Conservation (phyloP, 2,113 vertebrate genomes). For the Triplophysa dalaica region DNA sequence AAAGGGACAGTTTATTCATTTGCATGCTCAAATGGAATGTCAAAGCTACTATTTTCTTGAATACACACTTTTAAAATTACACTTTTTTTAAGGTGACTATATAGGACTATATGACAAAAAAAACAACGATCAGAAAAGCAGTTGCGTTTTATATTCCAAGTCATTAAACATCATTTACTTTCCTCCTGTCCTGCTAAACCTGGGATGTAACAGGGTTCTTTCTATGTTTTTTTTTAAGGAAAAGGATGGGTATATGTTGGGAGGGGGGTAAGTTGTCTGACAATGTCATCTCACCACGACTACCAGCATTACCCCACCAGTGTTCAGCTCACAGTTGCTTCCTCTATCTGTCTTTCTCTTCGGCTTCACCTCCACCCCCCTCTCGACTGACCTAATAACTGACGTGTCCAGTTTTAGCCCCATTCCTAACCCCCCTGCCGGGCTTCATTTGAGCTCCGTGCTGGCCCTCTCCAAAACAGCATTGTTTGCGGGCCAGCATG, state of each 20-base stretch:
- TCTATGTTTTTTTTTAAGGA: too few relatives aligned
- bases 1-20: too few relatives aligned
- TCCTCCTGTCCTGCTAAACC: too few relatives aligned
- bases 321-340: conserved; percentile 48
- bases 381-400: conserved; percentile 70
- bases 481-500: conserved; percentile 78
- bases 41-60: too few relatives aligned
- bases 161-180: too few relatives aligned
- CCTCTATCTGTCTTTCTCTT: conserved; percentile 17
- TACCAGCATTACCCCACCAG: conserved; percentile 39
- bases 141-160: too few relatives aligned
- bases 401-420: conserved; percentile 67
- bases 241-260: neutral
- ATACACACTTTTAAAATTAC: too few relatives aligned
- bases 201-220: too few relatives aligned
- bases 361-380: conserved; percentile 32
- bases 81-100: too few relatives aligned
- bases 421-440: conserved; percentile 51
- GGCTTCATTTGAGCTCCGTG: conserved; percentile 66
- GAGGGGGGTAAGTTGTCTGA: conserved; percentile 38
- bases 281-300: conserved; percentile 63
- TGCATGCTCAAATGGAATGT: too few relatives aligned
- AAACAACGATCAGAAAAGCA: too few relatives aligned
- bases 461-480: conserved; percentile 67
- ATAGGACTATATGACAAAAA: too few relatives aligned